These are phyloP conservation scores for Meloidogyne floridensis DNA, from an alignment of 1,140 invertebrate genomes.

Conservation along the genomic window DNA sequence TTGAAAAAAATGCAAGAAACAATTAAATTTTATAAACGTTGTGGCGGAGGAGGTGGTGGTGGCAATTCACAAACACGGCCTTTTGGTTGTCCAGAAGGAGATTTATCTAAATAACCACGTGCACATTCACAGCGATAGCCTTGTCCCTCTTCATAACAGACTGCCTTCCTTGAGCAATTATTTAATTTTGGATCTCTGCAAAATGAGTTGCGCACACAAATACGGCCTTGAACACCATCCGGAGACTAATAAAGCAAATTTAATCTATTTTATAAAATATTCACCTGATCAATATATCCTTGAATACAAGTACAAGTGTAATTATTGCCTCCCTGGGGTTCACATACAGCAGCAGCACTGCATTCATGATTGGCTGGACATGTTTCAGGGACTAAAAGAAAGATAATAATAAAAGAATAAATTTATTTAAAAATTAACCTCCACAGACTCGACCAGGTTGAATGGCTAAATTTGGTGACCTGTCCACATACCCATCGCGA, in stretches of 20 bases:
- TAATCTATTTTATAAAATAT: conserved; percentile 2
- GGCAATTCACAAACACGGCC: conserved; percentile 64
- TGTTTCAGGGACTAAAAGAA: conserved; percentile 49
- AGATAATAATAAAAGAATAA: not conserved
- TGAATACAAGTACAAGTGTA: conserved; percentile 64
- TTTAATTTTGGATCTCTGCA: conserved; percentile 63
- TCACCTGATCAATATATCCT: conserved; percentile 49
- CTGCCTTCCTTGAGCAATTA: conserved; percentile 64
- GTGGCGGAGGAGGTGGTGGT: conserved; percentile 53
- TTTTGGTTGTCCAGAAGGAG: conserved; percentile 41
- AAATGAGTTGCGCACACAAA: conserved; percentile 61
- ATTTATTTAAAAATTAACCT: conserved; percentile 24
- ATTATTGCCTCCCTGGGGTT: conserved; percentile 61
- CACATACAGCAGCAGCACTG: conserved; percentile 62
- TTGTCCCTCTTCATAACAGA: conserved; percentile 61
- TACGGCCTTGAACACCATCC: conserved; percentile 54
- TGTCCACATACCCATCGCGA: conserved; percentile 52
- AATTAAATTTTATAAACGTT: conserved; percentile 27
- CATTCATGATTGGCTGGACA: conserved; percentile 64
- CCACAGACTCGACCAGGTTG: conserved; percentile 64
- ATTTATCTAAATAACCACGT: conserved; percentile 46
- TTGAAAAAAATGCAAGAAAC: not conserved
- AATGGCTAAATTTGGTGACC: conserved; percentile 60
- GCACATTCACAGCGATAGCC: conserved; percentile 64
- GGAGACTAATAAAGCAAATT: conserved; percentile 45